Conservation (phyloP, 2,113 vertebrate species). For the Hydropotes inermis region DNA sequence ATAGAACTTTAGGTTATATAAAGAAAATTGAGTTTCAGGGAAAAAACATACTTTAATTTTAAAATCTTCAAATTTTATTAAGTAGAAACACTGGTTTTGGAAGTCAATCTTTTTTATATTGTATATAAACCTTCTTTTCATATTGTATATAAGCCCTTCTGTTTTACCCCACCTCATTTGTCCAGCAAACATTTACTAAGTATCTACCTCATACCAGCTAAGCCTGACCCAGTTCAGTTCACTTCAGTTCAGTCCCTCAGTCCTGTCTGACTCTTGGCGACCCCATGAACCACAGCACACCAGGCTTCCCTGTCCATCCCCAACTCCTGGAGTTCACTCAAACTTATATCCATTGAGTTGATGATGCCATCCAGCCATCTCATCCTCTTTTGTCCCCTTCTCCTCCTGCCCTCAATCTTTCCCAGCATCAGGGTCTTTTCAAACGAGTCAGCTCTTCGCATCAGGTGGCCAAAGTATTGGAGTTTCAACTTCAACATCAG, state of each 20-base stretch:
- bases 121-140: slow-evolving; percentile 10
- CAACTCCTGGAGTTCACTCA: background rate
- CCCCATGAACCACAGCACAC: background rate
- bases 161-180: background rate
- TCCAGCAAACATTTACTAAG: background rate
- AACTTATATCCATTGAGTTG: background rate
- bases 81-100: background rate
- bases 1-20: background rate
- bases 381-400: background rate
- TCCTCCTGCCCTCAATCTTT: background rate
- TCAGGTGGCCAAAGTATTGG: background rate
- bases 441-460: rapidly evolving
- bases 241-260: background rate
- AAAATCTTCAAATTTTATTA: slow-evolving; percentile 16
- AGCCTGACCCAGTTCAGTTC: background rate
- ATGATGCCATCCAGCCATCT: background rate
- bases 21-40: background rate
- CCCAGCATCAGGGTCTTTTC: background rate
- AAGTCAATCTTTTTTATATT: background rate
- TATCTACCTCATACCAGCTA: background rate
- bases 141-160: background rate
- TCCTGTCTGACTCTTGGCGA: rapidly evolving
- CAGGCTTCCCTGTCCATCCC: background rate
- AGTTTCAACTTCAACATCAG: background rate
- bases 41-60: background rate